phyloP scores from a whole-genome alignment of 92 coral and sea anemone species.

The Desmophyllum pertusum region DNA sequence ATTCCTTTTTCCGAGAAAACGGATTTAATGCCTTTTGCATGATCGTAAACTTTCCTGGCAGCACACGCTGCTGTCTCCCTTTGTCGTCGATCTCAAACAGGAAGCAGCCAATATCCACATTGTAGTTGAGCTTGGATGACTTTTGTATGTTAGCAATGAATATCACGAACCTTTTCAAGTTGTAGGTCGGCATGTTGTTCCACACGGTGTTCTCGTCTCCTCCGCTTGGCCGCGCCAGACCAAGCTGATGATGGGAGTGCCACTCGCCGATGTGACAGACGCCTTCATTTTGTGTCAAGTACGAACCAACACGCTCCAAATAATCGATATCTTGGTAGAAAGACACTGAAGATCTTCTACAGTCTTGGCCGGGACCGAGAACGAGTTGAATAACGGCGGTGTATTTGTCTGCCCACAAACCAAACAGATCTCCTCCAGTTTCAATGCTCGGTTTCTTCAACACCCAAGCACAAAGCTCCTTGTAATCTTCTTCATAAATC shows the following conservation, averaged over 20 bases:
- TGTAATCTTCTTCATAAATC: slow-evolving; percentile 62
- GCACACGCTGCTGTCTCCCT: slow-evolving; percentile 44
- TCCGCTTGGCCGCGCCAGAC: slow-evolving; percentile 74
- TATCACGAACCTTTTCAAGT: slow-evolving; percentile 67
- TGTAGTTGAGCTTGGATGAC: neutral
- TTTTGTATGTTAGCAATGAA: slow-evolving; percentile 76
- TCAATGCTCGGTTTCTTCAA: slow-evolving; percentile 63
- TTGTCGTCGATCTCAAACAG: slow-evolving; percentile 50
- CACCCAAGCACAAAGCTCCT: slow-evolving; percentile 64
- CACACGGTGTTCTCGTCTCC: slow-evolving; percentile 91
- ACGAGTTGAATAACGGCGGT: slow-evolving; percentile 80
- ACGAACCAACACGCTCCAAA: slow-evolving; percentile 66
- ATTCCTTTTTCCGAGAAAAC: slow-evolving; percentile 27
- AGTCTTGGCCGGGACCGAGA: slow-evolving; percentile 82
- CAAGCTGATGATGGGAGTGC: slow-evolving; percentile 91
- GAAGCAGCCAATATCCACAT: slow-evolving; percentile 61
- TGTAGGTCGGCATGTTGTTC: slow-evolving; percentile 78
- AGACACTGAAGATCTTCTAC: slow-evolving; percentile 61
- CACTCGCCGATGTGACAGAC: slow-evolving; percentile 93
- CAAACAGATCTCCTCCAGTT: slow-evolving; percentile 93
- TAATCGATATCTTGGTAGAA: slow-evolving; percentile 82
- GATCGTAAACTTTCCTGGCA: slow-evolving; percentile 36
- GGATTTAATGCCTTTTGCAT: slow-evolving; percentile 47
- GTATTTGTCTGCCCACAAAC: slow-evolving; percentile 78
- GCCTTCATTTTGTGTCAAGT: slow-evolving; percentile 68